Evolutionary conservation across 2,113 vertebrate species (phyloP), one percentile per base, ranked within the genome.

Genomic region (Synodontis membranacea): DNA sequence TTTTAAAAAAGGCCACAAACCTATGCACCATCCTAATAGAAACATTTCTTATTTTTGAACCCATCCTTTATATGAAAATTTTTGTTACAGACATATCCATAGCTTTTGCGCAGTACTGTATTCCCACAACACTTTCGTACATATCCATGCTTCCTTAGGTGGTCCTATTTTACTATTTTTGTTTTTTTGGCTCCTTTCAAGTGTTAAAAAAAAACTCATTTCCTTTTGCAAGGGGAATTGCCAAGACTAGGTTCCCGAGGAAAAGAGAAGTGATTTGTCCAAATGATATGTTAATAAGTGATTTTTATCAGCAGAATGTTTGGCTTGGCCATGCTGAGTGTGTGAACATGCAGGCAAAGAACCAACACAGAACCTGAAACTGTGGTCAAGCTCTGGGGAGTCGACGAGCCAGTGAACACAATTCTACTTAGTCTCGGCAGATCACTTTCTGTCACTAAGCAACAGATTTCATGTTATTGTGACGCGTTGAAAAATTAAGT

Each of bases 301-400:
- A 79, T 86, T 87, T 60, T 76, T 87, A 85, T 90, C 88, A 85
- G 82, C 50, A 83, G 25, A 52, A 46, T 91, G 89, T 93, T 93
- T 93, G 60, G 75, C 90, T 93, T 93, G 90, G 89, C 91, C 68
- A 66, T 42, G 15, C 80, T 76, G 84, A 52, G 83, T 89, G 50
- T 89, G 88, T 90, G 84, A 89, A 87, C 80, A 89, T 7, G 6
- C 12, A 83, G 37, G 31, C 50, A 64, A 56, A 79, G 50, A 56
- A 79, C 56, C 52, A 80, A 86, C 79, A 83, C 75, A 86, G 64
- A 86, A 46, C 46, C 84, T 78, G 31, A 88, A 46, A 83, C 14
- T 75, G 86, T 28, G 21, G 42, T 78, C 58, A 64, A 64, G 34
- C 46, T 79, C 74, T 56, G n/a, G 14, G n/a, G 8, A 56, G 15